Evolutionary conservation across 2,797 vertebrate genomes (phyloP).

Genomic region (Centropyge bicolor): DNA sequence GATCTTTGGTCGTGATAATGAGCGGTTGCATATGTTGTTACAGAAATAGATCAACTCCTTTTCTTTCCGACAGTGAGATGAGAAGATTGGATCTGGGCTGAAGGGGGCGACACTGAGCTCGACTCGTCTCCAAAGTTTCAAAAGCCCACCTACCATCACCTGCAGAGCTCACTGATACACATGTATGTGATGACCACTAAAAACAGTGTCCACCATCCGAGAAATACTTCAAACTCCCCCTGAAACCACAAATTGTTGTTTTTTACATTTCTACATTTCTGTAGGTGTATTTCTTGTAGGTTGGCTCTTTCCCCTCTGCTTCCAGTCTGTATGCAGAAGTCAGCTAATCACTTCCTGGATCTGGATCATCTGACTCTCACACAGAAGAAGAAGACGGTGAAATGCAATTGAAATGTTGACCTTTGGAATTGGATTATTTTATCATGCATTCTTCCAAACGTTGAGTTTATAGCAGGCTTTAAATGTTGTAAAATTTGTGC

Average conservation of each 20-base stretch:
- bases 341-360: background rate
- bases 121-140: background rate
- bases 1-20: background rate
- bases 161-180: background rate
- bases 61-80: background rate
- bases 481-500: background rate
- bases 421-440: background rate
- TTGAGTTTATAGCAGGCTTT: background rate
- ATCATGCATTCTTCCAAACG: background rate
- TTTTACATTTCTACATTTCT: background rate
- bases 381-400: background rate
- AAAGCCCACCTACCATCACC: background rate
- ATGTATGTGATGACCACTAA: background rate
- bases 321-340: background rate
- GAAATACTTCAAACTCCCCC: background rate
- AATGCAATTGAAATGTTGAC: background rate
- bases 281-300: conserved; percentile 3
- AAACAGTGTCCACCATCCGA: background rate
- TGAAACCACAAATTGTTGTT: background rate
- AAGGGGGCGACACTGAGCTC: background rate
- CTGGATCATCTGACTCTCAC: background rate
- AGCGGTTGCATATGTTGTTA: no score
- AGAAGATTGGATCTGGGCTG: background rate
- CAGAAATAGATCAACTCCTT: background rate
- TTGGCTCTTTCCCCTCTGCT: background rate